phyloP scores from a whole-genome alignment of 2,113 vertebrate species.

The Astur gentilis region DNA sequence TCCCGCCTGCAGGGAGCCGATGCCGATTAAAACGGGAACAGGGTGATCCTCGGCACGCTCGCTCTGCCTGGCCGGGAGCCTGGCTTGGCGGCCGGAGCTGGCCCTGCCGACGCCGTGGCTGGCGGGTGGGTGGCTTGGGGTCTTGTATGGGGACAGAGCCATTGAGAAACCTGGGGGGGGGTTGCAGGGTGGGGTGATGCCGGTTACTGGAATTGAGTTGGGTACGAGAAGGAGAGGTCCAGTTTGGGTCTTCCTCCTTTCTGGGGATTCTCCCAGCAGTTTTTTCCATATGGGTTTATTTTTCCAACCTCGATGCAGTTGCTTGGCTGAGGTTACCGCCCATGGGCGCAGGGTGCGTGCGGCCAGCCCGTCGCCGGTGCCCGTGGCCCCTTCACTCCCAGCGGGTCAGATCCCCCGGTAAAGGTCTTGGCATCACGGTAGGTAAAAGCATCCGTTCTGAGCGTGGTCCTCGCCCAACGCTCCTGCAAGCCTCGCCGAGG shows the following conservation, averaged over 20 bases:
- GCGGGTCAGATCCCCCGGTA: neutral
- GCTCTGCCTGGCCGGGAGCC: neutral
- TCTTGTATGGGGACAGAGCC: neutral
- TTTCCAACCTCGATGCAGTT: neutral
- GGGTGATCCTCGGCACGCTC: neutral
- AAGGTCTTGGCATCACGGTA: neutral
- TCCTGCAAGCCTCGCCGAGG: too few relatives aligned
- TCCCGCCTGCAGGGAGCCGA: neutral
- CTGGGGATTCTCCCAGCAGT: neutral
- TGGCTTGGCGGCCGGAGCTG: neutral
- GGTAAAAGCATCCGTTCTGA: neutral
- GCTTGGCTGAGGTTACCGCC: neutral
- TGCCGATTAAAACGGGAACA: fast-evolving
- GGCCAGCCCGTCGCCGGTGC: neutral
- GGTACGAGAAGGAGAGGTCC: neutral
- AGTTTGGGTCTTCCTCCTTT: neutral
- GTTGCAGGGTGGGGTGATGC: too few relatives aligned
- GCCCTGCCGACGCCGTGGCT: neutral
- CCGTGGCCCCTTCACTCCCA: neutral
- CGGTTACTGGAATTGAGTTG: fast-evolving
- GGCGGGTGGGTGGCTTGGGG: too few relatives aligned
- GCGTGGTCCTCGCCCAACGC: neutral
- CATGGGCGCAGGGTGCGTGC: fast-evolving
- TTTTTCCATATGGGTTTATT: neutral
- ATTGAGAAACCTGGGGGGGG: neutral